phyloP scores from a whole-genome alignment of 2,113 vertebrate genomes.

The Anolis carolinensis region DNA sequence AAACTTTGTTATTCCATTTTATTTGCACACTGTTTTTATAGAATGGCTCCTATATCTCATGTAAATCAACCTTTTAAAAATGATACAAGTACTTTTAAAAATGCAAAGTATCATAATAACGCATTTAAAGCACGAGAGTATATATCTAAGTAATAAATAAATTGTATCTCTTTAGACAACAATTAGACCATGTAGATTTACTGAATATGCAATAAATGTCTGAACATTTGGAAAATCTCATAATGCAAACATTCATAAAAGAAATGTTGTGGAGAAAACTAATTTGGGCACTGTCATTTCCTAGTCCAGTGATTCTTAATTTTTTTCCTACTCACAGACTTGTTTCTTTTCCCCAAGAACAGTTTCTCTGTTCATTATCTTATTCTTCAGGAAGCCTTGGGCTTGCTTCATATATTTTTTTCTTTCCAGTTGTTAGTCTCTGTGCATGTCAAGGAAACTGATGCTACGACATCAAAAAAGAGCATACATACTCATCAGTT shows the following conservation, averaged over 20 bases:
- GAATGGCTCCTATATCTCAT: too few relatives aligned
- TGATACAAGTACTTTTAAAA: background rate
- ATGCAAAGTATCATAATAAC: background rate
- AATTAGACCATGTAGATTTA: background rate
- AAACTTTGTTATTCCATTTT: too few relatives aligned
- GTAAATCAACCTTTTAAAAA: too few relatives aligned
- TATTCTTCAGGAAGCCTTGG: too few relatives aligned
- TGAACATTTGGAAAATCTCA: background rate
- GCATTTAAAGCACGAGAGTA: background rate
- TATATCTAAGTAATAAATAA: background rate
- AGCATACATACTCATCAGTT: background rate
- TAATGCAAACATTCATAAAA: too few relatives aligned
- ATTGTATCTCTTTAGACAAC: background rate
- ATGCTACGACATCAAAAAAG: background rate
- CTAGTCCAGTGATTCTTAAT: background rate
- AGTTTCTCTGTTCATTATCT: background rate
- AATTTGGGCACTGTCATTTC: background rate
- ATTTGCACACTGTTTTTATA: too few relatives aligned
- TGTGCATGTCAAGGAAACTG: background rate
- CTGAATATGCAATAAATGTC: background rate
- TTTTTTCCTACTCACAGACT: background rate
- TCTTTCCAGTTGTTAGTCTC: background rate
- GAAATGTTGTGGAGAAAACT: background rate
- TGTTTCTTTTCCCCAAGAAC: background rate
- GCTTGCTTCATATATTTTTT: too few relatives aligned